Conservation (phyloP, 2,797 vertebrate species). For the Nannoperca australis region DNA sequence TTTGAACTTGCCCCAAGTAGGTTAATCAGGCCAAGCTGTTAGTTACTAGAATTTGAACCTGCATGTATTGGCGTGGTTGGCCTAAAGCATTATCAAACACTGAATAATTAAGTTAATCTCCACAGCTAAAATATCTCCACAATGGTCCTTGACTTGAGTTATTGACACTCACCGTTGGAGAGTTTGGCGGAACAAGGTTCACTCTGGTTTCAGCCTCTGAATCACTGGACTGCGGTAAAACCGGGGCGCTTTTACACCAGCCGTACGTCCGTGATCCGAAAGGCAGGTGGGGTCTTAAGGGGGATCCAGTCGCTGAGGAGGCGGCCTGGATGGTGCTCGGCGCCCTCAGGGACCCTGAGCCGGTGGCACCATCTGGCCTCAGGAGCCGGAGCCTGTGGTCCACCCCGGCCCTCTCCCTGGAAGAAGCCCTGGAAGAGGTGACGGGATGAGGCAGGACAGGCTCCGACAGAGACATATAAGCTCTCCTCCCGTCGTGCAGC, state of each 20-base stretch:
- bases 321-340: conserved; percentile 77
- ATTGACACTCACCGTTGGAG: conserved; percentile 75
- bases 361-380: conserved; percentile 78
- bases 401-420: conserved; percentile 70
- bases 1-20: not conserved
- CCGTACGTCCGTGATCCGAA: conserved; percentile 33
- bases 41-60: not conserved
- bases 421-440: conserved; percentile 83
- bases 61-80: not conserved
- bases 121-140: not conserved
- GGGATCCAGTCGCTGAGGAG: conserved; percentile 54
- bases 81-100: not conserved
- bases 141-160: not conserved
- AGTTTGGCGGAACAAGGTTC: conserved; percentile 85
- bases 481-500: conserved; percentile 54
- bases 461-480: conserved; percentile 76
- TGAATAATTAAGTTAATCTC: no score
- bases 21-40: not conserved
- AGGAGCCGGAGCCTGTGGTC: conserved; percentile 71
- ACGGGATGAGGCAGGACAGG: conserved; percentile 77
- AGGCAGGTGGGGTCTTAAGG: conserved; percentile 35
- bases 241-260: conserved; percentile 77
- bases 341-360: conserved; percentile 75
- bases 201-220: conserved; percentile 78
- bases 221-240: conserved; percentile 75